Evolutionary conservation across 2,888 invertebrate species (phyloP), one percentile per base, ranked within the genome.

Genomic region (Pomacea canaliculata): DNA sequence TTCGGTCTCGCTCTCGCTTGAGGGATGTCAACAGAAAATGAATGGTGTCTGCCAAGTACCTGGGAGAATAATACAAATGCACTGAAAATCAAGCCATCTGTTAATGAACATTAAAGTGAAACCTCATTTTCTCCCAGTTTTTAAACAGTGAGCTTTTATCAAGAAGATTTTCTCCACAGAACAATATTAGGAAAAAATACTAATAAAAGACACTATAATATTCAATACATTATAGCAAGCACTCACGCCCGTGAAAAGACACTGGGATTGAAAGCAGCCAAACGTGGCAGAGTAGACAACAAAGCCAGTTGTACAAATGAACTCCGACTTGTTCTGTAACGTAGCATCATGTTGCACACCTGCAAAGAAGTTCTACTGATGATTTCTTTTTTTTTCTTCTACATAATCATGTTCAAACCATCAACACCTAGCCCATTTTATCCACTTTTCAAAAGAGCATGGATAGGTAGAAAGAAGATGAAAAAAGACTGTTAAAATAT

Each of bases 221-320:
- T 18, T 18, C 2, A 37, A 16, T 48, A 46, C 19, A 68, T 27
- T 48, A 18, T 23, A 18, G 72, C 18, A 51, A 16, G 37, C 51
- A 86, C 85, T 83, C 75, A 87, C 87, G 84, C 78, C 79, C 81
- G 81, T 49, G 86, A 86, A 79, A 98, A 98, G 77, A 93, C 93
- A 10, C 94, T 94, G 78, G 94, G 95, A 89, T 97, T 95, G 87
- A 98, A 97, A n/a, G 98, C 97, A 10, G 97, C 98, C 73, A 98
- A 91, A 82, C 98, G 93, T 0, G 99, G 99, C 78, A 99, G 92
- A 70, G 99, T 94, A 63, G 94, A 94, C 77, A 98, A 93, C 19
- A 99, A 91, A 0, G 95, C 94, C 88, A 96, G 95, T 84, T 98
- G 97, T 46, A 98, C 95, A 89, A 96, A 94, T 9, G 93, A 92